A percentile compares a stretch with the other conserved stretches of the same genome.
phyloP scores from a whole-genome alignment of 2,888 invertebrate genomes.

The Drosophila pegasa region DNA sequence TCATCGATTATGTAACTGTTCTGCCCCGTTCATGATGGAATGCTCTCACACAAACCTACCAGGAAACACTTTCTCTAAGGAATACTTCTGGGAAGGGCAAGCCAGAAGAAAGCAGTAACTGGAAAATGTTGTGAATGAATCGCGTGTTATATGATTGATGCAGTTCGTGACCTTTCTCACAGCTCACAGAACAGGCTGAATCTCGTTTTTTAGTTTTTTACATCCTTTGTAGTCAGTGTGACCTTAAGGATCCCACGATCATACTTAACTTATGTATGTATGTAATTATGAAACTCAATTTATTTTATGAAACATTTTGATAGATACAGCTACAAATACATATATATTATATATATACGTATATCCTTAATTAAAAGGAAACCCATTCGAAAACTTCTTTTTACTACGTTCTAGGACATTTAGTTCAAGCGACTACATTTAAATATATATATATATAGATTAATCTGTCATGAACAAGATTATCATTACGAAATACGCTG shows the following conservation, averaged over 20 bases:
- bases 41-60: constrained; percentile 12
- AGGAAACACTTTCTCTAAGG: constrained; percentile 28
- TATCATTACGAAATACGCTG: too few relatives aligned
- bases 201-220: background rate
- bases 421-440: background rate
- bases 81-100: constrained; percentile 16
- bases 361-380: background rate
- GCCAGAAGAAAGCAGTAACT: constrained; percentile 2
- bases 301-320: background rate
- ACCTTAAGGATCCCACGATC: background rate
- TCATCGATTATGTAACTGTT: constrained; percentile 8
- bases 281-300: background rate
- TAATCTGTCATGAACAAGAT: too few relatives aligned
- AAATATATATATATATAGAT: too few relatives aligned
- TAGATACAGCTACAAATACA: background rate
- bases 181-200: background rate
- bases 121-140: constrained; percentile 36
- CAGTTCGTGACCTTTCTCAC: constrained; percentile 11
- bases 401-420: background rate
- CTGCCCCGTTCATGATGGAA: background rate
- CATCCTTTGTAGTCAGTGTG: background rate
- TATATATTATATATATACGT: too few relatives aligned
- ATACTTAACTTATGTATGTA: background rate
- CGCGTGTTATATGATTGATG: constrained; percentile 9
- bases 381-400: background rate